phyloP scores from a whole-genome alignment of 2,888 invertebrate genomes.

The Syrista parreyssii region DNA sequence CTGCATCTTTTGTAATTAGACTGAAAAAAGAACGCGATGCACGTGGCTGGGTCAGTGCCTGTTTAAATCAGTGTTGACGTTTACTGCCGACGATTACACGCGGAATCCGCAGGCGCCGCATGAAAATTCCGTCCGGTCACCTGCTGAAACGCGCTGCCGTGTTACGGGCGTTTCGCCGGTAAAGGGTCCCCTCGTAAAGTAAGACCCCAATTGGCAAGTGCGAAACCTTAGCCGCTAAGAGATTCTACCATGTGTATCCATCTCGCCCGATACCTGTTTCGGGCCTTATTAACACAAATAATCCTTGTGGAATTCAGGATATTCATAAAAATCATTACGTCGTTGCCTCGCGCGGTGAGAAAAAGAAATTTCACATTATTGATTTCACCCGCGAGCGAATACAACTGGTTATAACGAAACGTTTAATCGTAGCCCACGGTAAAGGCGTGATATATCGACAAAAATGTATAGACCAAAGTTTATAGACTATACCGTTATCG shows the following conservation, averaged over 20 bases:
- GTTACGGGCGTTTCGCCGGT: neutral
- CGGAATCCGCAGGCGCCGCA: conserved; percentile 16
- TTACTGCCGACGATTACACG: conserved; percentile 47
- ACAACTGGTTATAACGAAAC: neutral
- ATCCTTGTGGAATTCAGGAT: neutral
- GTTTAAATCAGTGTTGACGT: conserved; percentile 49
- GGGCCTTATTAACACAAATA: neutral
- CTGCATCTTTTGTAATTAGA: conserved; percentile 41
- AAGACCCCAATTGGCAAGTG: neutral
- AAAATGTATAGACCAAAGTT: too few relatives aligned
- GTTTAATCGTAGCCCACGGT: too few relatives aligned
- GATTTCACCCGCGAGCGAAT: neutral
- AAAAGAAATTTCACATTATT: neutral
- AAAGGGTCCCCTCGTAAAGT: neutral
- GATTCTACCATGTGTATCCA: neutral
- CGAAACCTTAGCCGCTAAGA: neutral
- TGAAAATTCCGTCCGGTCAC: conserved; percentile 41
- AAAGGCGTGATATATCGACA: neutral
- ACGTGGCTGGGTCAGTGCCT: conserved; percentile 40
- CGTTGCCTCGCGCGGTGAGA: neutral
- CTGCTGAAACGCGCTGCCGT: conserved; percentile 11
- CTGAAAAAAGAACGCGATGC: conserved; percentile 39
- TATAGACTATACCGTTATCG: neutral
- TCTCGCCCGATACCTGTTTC: neutral
- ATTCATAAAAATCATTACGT: neutral